These are phyloP conservation scores for Leistus spinibarbis DNA, from an alignment of 2,888 invertebrate genomes.

Conservation along the genomic window DNA sequence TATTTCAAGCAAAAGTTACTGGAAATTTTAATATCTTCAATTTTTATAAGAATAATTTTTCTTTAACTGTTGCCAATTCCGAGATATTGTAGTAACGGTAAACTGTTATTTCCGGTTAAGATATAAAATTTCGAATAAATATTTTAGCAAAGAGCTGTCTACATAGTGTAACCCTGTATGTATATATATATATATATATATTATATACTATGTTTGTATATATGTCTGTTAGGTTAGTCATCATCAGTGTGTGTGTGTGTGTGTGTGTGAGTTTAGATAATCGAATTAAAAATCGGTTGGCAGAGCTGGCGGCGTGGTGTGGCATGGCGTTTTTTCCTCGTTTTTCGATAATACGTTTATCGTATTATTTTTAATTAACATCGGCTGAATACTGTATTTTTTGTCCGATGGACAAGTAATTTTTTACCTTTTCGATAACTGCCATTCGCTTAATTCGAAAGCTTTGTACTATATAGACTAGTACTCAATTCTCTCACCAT, in stretches of 20 bases:
- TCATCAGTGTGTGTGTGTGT: slow-evolving; percentile 5
- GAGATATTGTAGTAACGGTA: too few relatives aligned
- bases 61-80: too few relatives aligned
- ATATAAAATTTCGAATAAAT: too few relatives aligned
- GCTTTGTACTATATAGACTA: background rate
- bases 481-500: background rate
- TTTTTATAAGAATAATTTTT: too few relatives aligned
- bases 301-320: slow-evolving; percentile 9
- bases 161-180: too few relatives aligned
- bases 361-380: slow-evolving; percentile 40
- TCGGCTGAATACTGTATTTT: slow-evolving; percentile 37
- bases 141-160: too few relatives aligned
- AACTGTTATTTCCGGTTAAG: too few relatives aligned
- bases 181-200: too few relatives aligned
- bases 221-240: background rate
- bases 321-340: slow-evolving; percentile 30
- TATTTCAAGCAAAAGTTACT: too few relatives aligned
- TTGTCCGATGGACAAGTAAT: slow-evolving; percentile 40
- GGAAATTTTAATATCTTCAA: too few relatives aligned
- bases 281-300: slow-evolving; percentile 38
- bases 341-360: slow-evolving; percentile 40
- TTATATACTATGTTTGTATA: background rate
- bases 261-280: slow-evolving; percentile 36
- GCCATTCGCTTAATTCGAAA: slow-evolving; percentile 40
- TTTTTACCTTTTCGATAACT: slow-evolving; percentile 40